These are phyloP conservation scores for Drosophila ficusphila DNA, from an alignment of 1,140 invertebrate species.

Conservation along the genomic window DNA sequence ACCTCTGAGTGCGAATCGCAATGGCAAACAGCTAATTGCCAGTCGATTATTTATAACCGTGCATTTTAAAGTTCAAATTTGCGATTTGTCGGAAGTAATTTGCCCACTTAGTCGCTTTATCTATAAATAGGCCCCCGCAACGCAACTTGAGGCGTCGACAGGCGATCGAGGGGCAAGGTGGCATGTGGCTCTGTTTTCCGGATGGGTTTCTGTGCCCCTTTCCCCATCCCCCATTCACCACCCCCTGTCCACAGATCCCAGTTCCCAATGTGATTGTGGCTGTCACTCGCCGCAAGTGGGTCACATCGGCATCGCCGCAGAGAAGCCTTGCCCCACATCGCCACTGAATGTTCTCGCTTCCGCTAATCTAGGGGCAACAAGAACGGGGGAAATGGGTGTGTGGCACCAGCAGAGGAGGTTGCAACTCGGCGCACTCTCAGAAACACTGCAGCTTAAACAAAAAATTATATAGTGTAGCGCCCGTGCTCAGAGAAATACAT, in stretches of 20 bases:
- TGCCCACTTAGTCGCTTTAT: constrained; percentile 52
- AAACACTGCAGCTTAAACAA: not conserved
- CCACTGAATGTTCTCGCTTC: constrained; percentile 26
- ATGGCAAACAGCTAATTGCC: constrained; percentile 51
- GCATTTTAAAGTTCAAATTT: constrained; percentile 70
- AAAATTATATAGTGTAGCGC: not conserved
- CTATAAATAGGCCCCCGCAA: constrained; percentile 60
- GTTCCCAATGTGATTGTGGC: not conserved
- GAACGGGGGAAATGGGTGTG: too few relatives aligned
- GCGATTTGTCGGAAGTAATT: constrained; percentile 74
- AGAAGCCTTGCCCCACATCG: constrained; percentile 35
- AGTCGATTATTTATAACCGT: constrained; percentile 61
- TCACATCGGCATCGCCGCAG: constrained; percentile 14
- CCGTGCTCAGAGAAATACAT: too few relatives aligned
- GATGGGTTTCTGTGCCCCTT: not conserved
- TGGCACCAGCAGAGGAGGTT: too few relatives aligned
- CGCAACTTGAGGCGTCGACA: constrained; percentile 22
- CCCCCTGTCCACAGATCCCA: too few relatives aligned
- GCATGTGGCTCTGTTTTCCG: constrained; percentile 31
- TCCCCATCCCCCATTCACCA: too few relatives aligned
- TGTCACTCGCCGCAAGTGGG: constrained; percentile 27
- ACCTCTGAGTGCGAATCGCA: constrained; percentile 17
- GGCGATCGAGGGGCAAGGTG: constrained; percentile 41
- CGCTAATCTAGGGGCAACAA: constrained; percentile 35
- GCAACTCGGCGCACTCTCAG: too few relatives aligned